These are phyloP conservation scores for Diplogasteroides magnus DNA, from an alignment of 1,140 invertebrate genomes.

Conservation along the genomic window DNA sequence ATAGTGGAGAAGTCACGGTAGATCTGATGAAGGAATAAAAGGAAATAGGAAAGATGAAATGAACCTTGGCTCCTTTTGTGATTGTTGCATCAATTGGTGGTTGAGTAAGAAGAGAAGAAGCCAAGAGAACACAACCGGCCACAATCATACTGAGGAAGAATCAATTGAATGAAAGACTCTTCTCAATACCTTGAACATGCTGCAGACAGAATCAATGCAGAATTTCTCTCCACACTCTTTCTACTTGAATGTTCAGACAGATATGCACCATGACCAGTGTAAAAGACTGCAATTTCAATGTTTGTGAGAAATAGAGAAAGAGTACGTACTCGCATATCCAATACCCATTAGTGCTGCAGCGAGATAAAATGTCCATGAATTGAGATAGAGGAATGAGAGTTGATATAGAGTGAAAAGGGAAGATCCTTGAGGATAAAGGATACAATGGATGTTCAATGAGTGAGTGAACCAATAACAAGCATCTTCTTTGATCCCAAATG, in stretches of 20 bases:
- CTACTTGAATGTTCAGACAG: background rate
- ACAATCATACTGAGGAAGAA: background rate
- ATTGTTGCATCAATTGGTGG: background rate
- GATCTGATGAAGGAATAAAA: background rate
- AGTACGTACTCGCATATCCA: background rate
- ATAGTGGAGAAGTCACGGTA: background rate
- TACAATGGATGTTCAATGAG: too few relatives aligned
- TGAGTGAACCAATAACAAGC: background rate
- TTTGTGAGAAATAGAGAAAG: background rate
- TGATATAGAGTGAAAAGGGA: background rate
- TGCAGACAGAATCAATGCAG: background rate
- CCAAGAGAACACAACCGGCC: background rate
- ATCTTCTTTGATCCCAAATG: background rate
- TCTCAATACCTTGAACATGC: background rate
- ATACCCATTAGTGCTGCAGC: background rate
- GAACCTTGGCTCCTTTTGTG: background rate
- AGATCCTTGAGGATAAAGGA: too few relatives aligned
- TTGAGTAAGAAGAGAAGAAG: background rate
- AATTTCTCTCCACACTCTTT: background rate
- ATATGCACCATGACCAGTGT: background rate
- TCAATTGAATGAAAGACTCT: background rate
- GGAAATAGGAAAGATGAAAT: slow-evolving; percentile 1
- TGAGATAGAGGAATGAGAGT: background rate
- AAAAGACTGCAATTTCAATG: background rate
- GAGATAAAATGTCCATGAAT: background rate